These are phyloP conservation scores for Hydrolagus affinis DNA, from an alignment of 2,113 vertebrate genomes.

Conservation along the genomic window DNA sequence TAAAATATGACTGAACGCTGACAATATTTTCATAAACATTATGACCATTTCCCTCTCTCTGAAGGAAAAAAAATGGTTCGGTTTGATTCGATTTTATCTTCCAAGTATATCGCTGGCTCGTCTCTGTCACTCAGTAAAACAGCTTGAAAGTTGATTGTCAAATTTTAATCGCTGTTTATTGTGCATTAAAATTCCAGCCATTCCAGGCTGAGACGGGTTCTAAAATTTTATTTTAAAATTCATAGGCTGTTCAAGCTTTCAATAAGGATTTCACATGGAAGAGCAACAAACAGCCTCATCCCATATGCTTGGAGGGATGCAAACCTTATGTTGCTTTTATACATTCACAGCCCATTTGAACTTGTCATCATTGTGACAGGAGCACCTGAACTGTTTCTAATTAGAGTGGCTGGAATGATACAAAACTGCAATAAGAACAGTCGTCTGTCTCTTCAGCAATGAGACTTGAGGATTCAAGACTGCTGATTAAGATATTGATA, in stretches of 20 bases:
- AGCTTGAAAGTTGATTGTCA: not conserved
- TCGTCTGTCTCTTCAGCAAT: not conserved
- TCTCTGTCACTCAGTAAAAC: not conserved
- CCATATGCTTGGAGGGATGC: slow-evolving; percentile 14
- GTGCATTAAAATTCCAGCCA: slow-evolving; percentile 9
- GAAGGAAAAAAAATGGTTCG: not conserved
- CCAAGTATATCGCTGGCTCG: too few species aligned
- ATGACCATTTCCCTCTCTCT: not conserved
- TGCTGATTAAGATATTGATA: slow-evolving; percentile 24
- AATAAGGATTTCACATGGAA: not conserved
- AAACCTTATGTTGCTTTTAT: not conserved
- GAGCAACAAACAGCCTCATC: slow-evolving; percentile 18
- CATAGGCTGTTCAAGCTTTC: slow-evolving; percentile 6
- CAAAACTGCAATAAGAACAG: not conserved
- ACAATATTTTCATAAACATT: not conserved
- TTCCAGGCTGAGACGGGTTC: not conserved
- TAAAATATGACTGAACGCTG: not conserved
- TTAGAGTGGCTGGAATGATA: not conserved
- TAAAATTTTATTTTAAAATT: slow-evolving; percentile 32
- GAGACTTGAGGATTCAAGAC: not conserved
- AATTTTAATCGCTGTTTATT: slow-evolving; percentile 21
- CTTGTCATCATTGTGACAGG: slow-evolving; percentile 26
- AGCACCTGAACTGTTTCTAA: slow-evolving; percentile 25
- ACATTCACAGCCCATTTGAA: slow-evolving; percentile 21
- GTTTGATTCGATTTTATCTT: not conserved